Percentiles rank a stretch among this genome's conserved stretches.
Evolutionary conservation across 2,888 invertebrate species (phyloP).

Genomic region (Tetrapedia diversipes): DNA sequence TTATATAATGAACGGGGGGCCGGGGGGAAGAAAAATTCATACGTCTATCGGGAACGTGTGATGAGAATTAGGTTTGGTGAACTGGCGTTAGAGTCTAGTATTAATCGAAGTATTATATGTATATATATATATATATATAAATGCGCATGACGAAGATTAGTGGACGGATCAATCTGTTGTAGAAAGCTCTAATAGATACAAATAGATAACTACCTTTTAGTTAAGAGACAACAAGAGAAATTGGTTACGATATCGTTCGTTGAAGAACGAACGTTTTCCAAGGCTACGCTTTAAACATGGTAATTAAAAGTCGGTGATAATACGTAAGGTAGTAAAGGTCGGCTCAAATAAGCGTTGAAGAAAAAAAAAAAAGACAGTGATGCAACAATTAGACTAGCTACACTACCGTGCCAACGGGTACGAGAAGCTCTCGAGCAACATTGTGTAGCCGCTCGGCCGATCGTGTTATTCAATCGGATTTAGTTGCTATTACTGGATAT

Average conservation of each 20-base stretch:
- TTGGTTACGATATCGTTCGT: no score
- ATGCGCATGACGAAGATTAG: slow-evolving; percentile 4
- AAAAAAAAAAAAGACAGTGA: no score
- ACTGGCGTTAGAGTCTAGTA: background rate
- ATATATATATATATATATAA: no score
- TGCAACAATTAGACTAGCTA: slow-evolving; percentile 13
- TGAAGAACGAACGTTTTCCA: no score
- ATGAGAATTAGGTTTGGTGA: background rate
- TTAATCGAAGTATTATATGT: background rate
- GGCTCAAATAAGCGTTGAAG: slow-evolving; percentile 8
- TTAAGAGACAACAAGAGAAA: no score
- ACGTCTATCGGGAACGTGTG: background rate
- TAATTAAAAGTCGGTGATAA: no score
- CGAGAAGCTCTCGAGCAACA: slow-evolving; percentile 13
- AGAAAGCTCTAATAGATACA: background rate
- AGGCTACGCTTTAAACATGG: no score
- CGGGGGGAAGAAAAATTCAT: no score
- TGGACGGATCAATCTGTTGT: background rate
- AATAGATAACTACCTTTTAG: no score
- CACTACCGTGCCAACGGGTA: slow-evolving; percentile 10
- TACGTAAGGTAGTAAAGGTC: no score
- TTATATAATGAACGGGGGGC: no score
- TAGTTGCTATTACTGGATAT: slow-evolving; percentile 68
- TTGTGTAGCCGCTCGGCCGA: slow-evolving; percentile 52
- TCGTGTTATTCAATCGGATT: slow-evolving; percentile 72